Conservation (phyloP, 2,113 vertebrate species). For the Bubo bubo region DNA sequence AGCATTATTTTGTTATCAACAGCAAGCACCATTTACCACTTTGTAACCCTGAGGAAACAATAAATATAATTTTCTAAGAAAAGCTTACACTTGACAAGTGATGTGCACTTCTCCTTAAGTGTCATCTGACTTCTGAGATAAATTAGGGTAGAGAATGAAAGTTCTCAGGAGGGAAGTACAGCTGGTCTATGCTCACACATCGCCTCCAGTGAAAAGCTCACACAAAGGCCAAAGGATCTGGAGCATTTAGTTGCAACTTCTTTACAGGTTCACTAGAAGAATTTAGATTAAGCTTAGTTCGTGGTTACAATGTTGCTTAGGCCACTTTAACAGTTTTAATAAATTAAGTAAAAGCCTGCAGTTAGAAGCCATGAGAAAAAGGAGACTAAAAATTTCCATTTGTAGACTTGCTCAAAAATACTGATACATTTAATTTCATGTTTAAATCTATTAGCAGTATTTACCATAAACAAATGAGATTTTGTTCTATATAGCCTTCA, state of each 20-base stretch:
- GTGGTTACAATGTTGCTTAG: not conserved
- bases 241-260: not conserved
- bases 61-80: not conserved
- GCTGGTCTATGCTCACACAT: not conserved
- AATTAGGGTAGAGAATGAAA: not conserved
- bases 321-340: not conserved
- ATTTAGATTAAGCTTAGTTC: not conserved
- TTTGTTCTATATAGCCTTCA: not conserved
- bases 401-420: not conserved
- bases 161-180: not conserved
- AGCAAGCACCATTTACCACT: not conserved
- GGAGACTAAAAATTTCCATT: not conserved
- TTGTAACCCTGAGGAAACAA: not conserved
- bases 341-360: constrained; percentile 21
- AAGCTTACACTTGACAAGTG: not conserved
- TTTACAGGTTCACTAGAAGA: not conserved
- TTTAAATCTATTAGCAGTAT: not conserved
- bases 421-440: not conserved
- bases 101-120: not conserved
- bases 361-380: not conserved
- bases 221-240: not conserved
- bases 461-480: not conserved
- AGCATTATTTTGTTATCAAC: not conserved
- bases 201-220: not conserved
- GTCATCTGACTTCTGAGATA: not conserved